A percentile compares a stretch with the other conserved stretches of the same genome.
Conservation (phyloP, 2,888 invertebrate species). For the Cetonia aurata region DNA sequence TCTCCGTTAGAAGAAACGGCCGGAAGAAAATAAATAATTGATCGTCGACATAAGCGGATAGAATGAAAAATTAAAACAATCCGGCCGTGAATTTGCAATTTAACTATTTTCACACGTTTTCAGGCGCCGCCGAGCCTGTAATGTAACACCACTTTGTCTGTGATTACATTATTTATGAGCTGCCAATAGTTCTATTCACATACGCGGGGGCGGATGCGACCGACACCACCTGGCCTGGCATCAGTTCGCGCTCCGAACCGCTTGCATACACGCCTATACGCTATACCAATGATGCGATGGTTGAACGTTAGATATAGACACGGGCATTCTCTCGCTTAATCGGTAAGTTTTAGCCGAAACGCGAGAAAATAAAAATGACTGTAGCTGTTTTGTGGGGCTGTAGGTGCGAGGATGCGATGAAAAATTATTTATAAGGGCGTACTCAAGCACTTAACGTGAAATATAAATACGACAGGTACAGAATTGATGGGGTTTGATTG, state of each 20-base stretch:
- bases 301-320: constrained; percentile 2
- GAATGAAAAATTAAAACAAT: constrained; percentile 56
- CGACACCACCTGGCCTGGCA: constrained; percentile 58
- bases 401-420: background rate
- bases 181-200: constrained; percentile 62
- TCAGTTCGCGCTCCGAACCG: background rate
- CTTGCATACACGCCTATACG: constrained; percentile 1
- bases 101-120: constrained; percentile 51
- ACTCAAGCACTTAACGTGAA: constrained; percentile 23
- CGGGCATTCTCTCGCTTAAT: background rate
- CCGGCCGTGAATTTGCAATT: constrained; percentile 53
- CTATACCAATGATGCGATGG: constrained; percentile 10
- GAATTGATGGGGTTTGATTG: too few species aligned
- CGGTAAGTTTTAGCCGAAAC: background rate
- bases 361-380: constrained; percentile 2
- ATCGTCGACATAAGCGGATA: constrained; percentile 50
- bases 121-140: constrained; percentile 51
- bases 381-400: background rate
- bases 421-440: constrained; percentile 28
- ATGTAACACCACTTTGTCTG: constrained; percentile 63
- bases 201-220: constrained; percentile 60
- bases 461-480: constrained; percentile 1
- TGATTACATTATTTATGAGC: constrained; percentile 64
- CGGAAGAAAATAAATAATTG: constrained; percentile 47
- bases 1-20: too few species aligned